Percentiles rank a stretch among this genome's conserved stretches.
phyloP scores from a whole-genome alignment of 2,113 vertebrate genomes.

The Mobula birostris region DNA sequence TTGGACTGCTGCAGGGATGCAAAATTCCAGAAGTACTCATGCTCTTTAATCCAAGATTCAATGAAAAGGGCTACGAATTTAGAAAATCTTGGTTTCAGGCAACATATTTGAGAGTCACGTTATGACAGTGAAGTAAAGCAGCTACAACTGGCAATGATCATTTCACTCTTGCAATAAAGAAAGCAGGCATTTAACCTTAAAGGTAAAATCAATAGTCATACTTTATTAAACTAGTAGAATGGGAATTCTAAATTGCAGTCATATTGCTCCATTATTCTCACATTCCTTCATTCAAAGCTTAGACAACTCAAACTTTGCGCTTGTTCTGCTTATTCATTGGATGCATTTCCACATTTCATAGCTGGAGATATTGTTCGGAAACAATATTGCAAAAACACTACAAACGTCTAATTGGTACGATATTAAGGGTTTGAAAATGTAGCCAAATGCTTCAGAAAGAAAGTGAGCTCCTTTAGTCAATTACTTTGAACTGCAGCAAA shows the following conservation, averaged over 20 bases:
- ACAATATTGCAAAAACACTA: not conserved
- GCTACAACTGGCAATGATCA: not conserved
- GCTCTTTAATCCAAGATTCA: not conserved
- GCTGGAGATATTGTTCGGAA: not conserved
- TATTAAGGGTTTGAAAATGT: not conserved
- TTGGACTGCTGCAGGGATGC: not conserved
- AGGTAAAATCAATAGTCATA: not conserved
- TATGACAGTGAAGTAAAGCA: not conserved
- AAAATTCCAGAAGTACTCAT: not conserved
- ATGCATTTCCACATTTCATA: not conserved
- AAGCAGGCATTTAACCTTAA: not conserved
- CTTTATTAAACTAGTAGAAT: not conserved
- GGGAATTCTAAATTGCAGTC: not conserved
- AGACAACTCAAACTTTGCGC: not conserved
- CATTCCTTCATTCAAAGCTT: not conserved
- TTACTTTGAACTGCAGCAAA: not conserved
- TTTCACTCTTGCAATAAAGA: not conserved
- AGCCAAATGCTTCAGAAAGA: not conserved
- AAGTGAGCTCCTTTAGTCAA: not conserved
- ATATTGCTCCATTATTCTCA: not conserved
- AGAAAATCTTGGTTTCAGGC: not conserved
- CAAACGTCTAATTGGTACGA: not conserved
- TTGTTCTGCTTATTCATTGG: not conserved
- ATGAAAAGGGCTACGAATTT: not conserved
- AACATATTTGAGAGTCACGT: not conserved